phyloP scores from a whole-genome alignment of 2,888 invertebrate genomes.

The Phengaris arion region DNA sequence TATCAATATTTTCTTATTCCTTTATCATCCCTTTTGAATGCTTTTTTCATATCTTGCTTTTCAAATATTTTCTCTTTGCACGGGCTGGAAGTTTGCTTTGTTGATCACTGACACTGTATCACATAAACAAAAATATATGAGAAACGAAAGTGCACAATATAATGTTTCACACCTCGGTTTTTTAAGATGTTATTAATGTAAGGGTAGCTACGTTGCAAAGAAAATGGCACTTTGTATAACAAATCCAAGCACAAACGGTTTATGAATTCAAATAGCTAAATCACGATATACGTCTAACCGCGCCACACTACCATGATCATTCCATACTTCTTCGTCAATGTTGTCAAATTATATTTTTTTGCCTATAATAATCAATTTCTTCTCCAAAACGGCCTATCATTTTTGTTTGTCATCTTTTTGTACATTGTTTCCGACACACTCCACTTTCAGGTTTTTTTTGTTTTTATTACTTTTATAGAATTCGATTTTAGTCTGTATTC shows the following conservation, averaged over 20 bases:
- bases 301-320: constrained; percentile 62
- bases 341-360: constrained; percentile 66
- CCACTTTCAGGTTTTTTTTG: constrained; percentile 60
- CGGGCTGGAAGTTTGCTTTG: constrained; percentile 75
- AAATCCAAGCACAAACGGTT: constrained; percentile 51
- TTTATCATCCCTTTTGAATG: constrained; percentile 65
- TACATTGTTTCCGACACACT: constrained; percentile 55
- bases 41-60: constrained; percentile 75
- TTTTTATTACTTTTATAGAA: constrained; percentile 49
- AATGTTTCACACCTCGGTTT: constrained; percentile 62
- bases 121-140: constrained; percentile 62
- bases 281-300: constrained; percentile 40
- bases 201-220: constrained; percentile 46
- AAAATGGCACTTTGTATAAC: constrained; percentile 58
- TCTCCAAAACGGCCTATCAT: constrained; percentile 81
- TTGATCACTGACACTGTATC: constrained; percentile 73
- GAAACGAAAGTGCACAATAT: constrained; percentile 68
- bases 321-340: constrained; percentile 61
- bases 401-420: constrained; percentile 61
- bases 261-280: constrained; percentile 34
- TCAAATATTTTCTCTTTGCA: constrained; percentile 73
- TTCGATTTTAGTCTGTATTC: constrained; percentile 64
- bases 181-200: constrained; percentile 51
- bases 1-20: constrained; percentile 53
- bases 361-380: constrained; percentile 70